Evolutionary conservation across 2,888 invertebrate genomes (phyloP), one percentile per base, ranked within the genome.

Genomic region (Heliconius aoede): DNA sequence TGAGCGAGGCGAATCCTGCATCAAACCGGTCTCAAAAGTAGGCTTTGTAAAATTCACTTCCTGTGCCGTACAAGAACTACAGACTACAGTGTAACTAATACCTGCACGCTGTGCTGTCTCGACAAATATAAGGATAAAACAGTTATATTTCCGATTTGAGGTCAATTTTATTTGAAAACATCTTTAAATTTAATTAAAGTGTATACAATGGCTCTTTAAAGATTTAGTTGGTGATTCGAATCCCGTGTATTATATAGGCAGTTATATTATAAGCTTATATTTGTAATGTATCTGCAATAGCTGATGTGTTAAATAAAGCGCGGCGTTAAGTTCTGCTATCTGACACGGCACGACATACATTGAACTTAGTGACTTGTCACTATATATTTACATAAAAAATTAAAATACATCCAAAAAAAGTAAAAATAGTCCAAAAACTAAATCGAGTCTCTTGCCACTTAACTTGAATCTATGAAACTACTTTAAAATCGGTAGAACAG

Each of bases 1-100:
- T 82, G 81, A 86, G 85, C 86, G 80, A 84, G 83, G 85, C 87
- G 87, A 87, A 87, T 88, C 88, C 85, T 81, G 78, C 82, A 78
- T 81, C 80, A 83, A 93, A 93, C 93, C 91, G 91, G 93, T 93
- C 88, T 86, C 80, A 85, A 88, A 91, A 88, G 90, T 91, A 89
- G 90, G 89, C 89, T 91, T n/a, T 89, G 91, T 91, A 88, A 92
- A 92, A 91, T 90, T 85, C 84, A 87, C 89, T 83, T 84, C 82
- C 83, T 82, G 81, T 80, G 78, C 80, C 82, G 80, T 81, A 80
- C 78, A 60, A 46, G 46, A 46, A 46, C 46, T 81, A 80, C 78
- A 26, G 58, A 26, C 60, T 26, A 4, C 60, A 64, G 36, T 65
- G 82, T 80, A 82, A 82, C 81, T 80, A 65, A 65, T 77, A 67